These are phyloP conservation scores for Phenganax marumi DNA, from an alignment of 92 coral and sea anemone species.

Conservation along the genomic window DNA sequence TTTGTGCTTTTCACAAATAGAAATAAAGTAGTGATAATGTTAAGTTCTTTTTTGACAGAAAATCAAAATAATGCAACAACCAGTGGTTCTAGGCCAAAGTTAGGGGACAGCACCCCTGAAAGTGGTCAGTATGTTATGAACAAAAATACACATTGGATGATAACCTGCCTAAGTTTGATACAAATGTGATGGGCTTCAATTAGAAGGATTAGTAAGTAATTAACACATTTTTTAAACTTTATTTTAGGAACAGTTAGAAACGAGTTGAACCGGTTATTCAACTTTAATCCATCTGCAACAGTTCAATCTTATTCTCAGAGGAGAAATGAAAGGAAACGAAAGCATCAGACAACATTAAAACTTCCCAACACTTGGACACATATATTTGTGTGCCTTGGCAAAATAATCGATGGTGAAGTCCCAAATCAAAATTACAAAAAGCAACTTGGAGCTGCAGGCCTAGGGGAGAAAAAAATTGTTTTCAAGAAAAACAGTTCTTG, in stretches of 20 bases:
- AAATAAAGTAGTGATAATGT: too few species aligned
- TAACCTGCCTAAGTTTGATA: too few species aligned
- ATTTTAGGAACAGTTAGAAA: slow-evolving; percentile 40
- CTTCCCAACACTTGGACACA: slow-evolving; percentile 56
- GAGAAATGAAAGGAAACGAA: slow-evolving; percentile 37
- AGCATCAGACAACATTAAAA: slow-evolving; percentile 36
- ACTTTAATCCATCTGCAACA: slow-evolving; percentile 34
- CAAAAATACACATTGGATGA: too few species aligned
- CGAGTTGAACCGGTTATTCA: slow-evolving; percentile 44
- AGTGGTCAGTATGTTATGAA: background rate
- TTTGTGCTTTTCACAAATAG: too few species aligned
- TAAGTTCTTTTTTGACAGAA: background rate
- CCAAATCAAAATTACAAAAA: slow-evolving; percentile 46
- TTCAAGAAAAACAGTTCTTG: slow-evolving; percentile 47
- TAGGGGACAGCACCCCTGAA: background rate
- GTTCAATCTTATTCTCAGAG: background rate
- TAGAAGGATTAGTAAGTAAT: background rate
- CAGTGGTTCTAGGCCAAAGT: background rate
- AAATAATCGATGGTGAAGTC: slow-evolving; percentile 38
- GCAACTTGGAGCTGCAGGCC: slow-evolving; percentile 42
- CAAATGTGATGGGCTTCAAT: background rate
- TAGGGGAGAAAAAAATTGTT: slow-evolving; percentile 49
- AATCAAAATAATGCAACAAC: background rate
- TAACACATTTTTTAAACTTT: background rate
- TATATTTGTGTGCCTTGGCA: slow-evolving; percentile 45